These are phyloP conservation scores for Corvus hawaiiensis DNA, from an alignment of 2,113 vertebrate species.

Conservation along the genomic window DNA sequence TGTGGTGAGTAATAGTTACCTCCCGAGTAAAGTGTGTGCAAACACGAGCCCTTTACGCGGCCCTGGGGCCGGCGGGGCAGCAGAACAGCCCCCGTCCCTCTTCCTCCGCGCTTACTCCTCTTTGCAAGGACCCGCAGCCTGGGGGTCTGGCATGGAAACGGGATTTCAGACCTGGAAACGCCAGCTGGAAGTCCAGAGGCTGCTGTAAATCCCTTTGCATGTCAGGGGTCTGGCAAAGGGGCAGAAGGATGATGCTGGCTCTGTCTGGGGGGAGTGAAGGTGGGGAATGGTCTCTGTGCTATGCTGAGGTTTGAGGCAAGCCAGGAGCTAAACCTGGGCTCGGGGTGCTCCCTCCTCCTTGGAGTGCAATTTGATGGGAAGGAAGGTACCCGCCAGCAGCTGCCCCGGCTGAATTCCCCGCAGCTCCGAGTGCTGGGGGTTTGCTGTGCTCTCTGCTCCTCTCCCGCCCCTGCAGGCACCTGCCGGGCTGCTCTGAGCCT, in stretches of 20 bases:
- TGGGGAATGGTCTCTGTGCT: fast-evolving
- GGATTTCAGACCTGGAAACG: fast-evolving
- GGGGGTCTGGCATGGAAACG: fast-evolving
- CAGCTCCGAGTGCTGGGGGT: fast-evolving
- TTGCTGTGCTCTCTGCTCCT: background rate
- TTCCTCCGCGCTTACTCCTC: fast-evolving
- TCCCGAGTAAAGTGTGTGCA: fast-evolving
- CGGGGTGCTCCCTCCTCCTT: background rate
- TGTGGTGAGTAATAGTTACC: background rate
- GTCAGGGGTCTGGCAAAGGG: background rate
- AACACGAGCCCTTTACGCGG: fast-evolving
- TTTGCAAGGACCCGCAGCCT: background rate
- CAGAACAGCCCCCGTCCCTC: fast-evolving
- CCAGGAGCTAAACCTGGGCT: background rate
- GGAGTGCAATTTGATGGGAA: background rate
- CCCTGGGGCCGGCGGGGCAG: background rate
- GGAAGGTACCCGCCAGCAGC: background rate
- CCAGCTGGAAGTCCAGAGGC: background rate
- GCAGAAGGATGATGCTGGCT: fast-evolving
- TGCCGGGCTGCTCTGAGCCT: background rate
- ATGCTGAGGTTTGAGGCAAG: background rate
- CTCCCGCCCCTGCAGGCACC: background rate
- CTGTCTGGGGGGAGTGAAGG: fast-evolving
- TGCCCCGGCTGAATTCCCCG: background rate
- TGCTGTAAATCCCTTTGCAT: fast-evolving